Conservation (phyloP, 1,140 invertebrate genomes). For the Eueides isabella region DNA sequence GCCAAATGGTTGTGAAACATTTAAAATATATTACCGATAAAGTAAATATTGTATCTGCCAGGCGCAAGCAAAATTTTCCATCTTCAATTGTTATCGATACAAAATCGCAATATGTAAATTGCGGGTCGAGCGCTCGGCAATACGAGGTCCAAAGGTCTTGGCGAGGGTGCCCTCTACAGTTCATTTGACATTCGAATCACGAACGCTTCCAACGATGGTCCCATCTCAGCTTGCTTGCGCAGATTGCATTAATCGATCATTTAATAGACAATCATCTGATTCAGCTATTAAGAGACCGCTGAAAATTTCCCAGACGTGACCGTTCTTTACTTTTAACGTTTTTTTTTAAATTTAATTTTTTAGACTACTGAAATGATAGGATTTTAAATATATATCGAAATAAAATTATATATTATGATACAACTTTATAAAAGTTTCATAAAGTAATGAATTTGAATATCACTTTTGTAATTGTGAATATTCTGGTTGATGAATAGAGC, state of each 20-base stretch:
- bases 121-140: conserved; percentile 51
- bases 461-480: not conserved
- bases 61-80: conserved; percentile 48
- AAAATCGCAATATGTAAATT: conserved; percentile 78
- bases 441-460: not conserved
- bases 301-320: conserved; percentile 30
- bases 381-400: not conserved
- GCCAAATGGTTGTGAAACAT: conserved; percentile 9
- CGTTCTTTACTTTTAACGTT: not conserved
- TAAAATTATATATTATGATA: not conserved
- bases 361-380: not conserved
- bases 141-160: conserved; percentile 48
- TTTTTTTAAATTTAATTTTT: not conserved
- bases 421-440: not conserved
- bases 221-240: conserved; percentile 72
- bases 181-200: conserved; percentile 77
- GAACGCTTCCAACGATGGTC: conserved; percentile 73
- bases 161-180: conserved; percentile 56
- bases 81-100: conserved; percentile 69
- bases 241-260: conserved; percentile 80
- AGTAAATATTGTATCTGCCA: conserved; percentile 18
- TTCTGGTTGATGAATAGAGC: not conserved
- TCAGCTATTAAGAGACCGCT: conserved; percentile 54
- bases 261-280: conserved; percentile 74
- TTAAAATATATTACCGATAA: conserved; percentile 11